Conservation (phyloP, 2,113 vertebrate genomes). For the Bufo bufo region DNA sequence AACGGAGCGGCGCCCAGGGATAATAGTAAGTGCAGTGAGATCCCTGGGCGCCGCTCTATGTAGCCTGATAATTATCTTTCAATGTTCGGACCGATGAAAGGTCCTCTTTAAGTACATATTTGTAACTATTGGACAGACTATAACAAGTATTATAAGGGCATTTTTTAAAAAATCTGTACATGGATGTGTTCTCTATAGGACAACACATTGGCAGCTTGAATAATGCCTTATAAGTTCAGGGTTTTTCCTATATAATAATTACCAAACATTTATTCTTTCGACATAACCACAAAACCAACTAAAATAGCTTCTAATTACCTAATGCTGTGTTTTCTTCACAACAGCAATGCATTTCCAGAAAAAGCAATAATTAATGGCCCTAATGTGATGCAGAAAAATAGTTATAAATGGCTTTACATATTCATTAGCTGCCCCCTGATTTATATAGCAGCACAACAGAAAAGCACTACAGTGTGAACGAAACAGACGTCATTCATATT, state of each 20-base stretch:
- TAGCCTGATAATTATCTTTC: too few relatives aligned
- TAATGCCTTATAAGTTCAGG: not conserved
- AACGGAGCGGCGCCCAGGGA: too few relatives aligned
- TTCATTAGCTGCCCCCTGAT: constrained; percentile 38
- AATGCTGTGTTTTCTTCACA: constrained; percentile 4
- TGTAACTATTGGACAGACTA: too few relatives aligned
- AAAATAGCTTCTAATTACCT: constrained; percentile 33
- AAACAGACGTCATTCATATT: constrained; percentile 34
- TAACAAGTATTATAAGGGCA: too few relatives aligned
- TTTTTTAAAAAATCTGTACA: too few relatives aligned
- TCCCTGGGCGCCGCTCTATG: too few relatives aligned
- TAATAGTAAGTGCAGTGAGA: too few relatives aligned
- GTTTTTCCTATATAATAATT: constrained; percentile 3
- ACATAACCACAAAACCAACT: not conserved
- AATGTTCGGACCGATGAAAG: too few relatives aligned
- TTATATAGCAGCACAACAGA: constrained; percentile 35
- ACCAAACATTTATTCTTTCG: not conserved
- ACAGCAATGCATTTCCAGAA: constrained; percentile 8
- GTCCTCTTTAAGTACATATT: too few relatives aligned
- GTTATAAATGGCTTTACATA: constrained; percentile 33
- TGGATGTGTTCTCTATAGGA: not conserved
- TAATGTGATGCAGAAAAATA: constrained; percentile 23
- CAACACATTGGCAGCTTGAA: not conserved
- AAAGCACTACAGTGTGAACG: constrained; percentile 22
- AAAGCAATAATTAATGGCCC: constrained; percentile 29